Conservation (phyloP, 2,797 vertebrate genomes). For the Perodicticus potto region DNA sequence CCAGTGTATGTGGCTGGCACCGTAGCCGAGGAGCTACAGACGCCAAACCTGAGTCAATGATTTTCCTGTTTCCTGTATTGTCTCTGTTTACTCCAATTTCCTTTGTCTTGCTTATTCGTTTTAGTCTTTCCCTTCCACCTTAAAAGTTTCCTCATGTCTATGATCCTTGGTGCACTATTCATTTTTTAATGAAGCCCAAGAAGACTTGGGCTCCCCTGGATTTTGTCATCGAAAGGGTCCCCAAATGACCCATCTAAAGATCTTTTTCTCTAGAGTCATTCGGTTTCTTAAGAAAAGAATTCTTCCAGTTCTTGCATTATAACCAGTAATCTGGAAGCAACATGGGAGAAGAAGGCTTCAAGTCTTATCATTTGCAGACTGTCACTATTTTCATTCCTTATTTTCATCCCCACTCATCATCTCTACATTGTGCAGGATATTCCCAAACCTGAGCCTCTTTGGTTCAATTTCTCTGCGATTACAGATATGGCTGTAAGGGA, state of each 20-base stretch:
- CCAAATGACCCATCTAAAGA: background rate
- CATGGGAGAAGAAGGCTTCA: background rate
- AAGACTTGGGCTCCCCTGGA: too few species aligned
- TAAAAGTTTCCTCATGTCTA: background rate
- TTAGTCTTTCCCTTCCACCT: background rate
- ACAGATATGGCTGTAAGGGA: background rate
- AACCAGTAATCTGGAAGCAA: background rate
- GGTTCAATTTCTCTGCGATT: background rate
- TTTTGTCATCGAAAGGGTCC: background rate
- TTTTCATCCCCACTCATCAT: background rate
- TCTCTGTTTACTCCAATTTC: background rate
- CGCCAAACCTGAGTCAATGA: background rate
- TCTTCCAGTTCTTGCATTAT: background rate
- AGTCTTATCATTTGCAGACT: background rate
- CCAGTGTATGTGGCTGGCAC: too few species aligned
- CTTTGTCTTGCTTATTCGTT: background rate
- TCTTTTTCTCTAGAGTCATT: background rate
- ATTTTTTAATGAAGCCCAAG: background rate
- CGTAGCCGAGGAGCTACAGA: too few species aligned
- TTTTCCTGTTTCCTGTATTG: background rate
- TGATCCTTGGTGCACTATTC: background rate
- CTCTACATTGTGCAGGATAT: background rate
- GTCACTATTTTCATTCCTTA: background rate
- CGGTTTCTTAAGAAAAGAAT: background rate
- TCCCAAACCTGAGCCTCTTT: background rate